phyloP scores from a whole-genome alignment of 1,140 invertebrate genomes.

The Diorhabda carinulata region DNA sequence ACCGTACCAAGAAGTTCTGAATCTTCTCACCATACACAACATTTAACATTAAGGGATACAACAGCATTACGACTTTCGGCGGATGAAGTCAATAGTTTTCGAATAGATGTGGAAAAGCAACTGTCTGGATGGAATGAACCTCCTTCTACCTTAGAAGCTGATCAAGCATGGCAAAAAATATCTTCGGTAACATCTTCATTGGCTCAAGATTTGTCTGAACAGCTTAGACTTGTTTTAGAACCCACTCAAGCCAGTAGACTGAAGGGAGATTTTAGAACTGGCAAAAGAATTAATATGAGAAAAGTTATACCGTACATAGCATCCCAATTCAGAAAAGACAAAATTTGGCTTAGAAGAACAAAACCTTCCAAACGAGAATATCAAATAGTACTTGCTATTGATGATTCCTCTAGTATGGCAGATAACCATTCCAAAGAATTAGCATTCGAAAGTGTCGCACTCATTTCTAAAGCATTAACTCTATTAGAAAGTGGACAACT shows the following conservation, averaged over 20 bases:
- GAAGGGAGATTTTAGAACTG: slow-evolving; percentile 91
- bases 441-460: slow-evolving; percentile 89
- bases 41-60: slow-evolving; percentile 33
- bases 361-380: slow-evolving; percentile 95
- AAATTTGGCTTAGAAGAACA: slow-evolving; percentile 95
- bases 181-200: slow-evolving; percentile 60
- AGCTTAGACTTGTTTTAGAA: slow-evolving; percentile 89
- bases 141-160: slow-evolving; percentile 52
- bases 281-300: slow-evolving; percentile 96
- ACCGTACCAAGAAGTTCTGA: slow-evolving; percentile 65
- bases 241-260: slow-evolving; percentile 89
- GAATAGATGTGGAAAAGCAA: slow-evolving; percentile 54
- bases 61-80: slow-evolving; percentile 24
- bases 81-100: slow-evolving; percentile 41
- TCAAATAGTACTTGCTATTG: slow-evolving; percentile 93
- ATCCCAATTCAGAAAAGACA: slow-evolving; percentile 97
- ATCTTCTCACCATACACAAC: slow-evolving; percentile 54
- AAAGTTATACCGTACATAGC: slow-evolving; percentile 98
- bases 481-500: slow-evolving; percentile 92
- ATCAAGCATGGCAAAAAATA: slow-evolving; percentile 55
- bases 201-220: slow-evolving; percentile 89
- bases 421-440: slow-evolving; percentile 87
- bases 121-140: slow-evolving; percentile 52
- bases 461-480: slow-evolving; percentile 86
- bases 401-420: slow-evolving; percentile 93